Percentiles rank a stretch among this genome's conserved stretches.
These are phyloP conservation scores for Apantesis nais DNA, from an alignment of 2,888 invertebrate genomes.

Conservation along the genomic window DNA sequence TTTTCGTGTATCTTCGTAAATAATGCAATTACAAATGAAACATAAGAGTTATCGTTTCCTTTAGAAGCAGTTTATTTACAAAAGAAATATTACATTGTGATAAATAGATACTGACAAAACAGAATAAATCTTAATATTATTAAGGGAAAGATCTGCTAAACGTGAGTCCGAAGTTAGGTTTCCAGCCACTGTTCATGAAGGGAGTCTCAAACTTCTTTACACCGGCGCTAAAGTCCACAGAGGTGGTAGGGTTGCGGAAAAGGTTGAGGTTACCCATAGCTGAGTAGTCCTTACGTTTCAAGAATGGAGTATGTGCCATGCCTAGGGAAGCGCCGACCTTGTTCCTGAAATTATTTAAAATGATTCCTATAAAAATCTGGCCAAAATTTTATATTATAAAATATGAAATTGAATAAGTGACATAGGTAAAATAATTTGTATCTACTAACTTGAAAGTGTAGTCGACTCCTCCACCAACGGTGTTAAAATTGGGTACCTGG, in stretches of 20 bases:
- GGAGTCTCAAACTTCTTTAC: slow-evolving; percentile 40
- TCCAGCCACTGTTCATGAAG: slow-evolving; percentile 42
- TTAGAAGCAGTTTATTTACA: no score
- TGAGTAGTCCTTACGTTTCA: slow-evolving; percentile 43
- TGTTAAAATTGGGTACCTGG: slow-evolving; percentile 30
- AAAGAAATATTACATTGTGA: no score
- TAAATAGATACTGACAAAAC: no score
- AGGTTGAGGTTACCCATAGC: slow-evolving; percentile 41
- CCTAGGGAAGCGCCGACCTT: slow-evolving; percentile 27
- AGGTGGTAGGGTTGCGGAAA: slow-evolving; percentile 32
- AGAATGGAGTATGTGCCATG: slow-evolving; percentile 33
- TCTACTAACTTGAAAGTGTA: slow-evolving; percentile 31
- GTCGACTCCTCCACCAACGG: slow-evolving; percentile 37
- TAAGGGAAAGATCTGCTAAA: slow-evolving; percentile 28
- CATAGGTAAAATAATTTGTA: slow-evolving; percentile 35
- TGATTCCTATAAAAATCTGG: not conserved
- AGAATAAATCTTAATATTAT: not conserved
- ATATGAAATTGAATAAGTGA: slow-evolving; percentile 41
- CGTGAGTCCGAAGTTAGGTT: slow-evolving; percentile 31
- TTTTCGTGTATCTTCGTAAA: no score
- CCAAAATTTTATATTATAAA: not conserved
- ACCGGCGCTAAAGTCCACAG: slow-evolving; percentile 40
- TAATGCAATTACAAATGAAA: no score
- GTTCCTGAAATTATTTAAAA: slow-evolving; percentile 28
- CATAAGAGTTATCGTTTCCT: no score